Conservation (phyloP, 2,888 invertebrate genomes). For the Cryptops parisi region DNA sequence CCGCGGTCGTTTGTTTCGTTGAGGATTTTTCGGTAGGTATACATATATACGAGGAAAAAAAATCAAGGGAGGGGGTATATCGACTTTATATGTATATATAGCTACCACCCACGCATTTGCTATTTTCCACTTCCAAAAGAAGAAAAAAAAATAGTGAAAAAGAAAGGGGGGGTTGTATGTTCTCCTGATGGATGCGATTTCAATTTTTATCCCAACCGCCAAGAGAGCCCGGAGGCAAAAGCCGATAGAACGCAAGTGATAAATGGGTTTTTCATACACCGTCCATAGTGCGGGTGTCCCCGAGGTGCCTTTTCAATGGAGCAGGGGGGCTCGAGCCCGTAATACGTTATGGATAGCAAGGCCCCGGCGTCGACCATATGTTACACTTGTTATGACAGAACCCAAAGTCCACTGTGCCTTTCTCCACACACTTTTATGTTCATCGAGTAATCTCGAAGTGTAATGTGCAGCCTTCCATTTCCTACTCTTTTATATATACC, state of each 20-base stretch:
- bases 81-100: too few relatives aligned
- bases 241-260: slow-evolving; percentile 1
- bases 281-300: neutral
- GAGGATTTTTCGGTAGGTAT: too few relatives aligned
- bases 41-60: too few relatives aligned
- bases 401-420: neutral
- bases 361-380: neutral
- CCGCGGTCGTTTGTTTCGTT: too few relatives aligned
- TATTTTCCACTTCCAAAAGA: too few relatives aligned
- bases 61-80: too few relatives aligned
- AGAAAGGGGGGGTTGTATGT: too few relatives aligned
- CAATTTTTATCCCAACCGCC: slow-evolving; percentile 5
- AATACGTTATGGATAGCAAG: slow-evolving; percentile 5
- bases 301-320: neutral
- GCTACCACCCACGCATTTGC: too few relatives aligned
- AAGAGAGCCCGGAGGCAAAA: neutral
- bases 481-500: too few relatives aligned
- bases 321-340: neutral
- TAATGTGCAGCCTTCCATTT: neutral
- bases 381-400: slow-evolving; percentile 6
- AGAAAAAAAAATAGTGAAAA: too few relatives aligned
- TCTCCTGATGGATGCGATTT: slow-evolving; percentile 4
- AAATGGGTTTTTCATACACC: slow-evolving; percentile 6
- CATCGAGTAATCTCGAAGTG: neutral
- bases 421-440: neutral